Conservation (phyloP, 1,140 invertebrate genomes). For the Eupristina koningsbergeri region DNA sequence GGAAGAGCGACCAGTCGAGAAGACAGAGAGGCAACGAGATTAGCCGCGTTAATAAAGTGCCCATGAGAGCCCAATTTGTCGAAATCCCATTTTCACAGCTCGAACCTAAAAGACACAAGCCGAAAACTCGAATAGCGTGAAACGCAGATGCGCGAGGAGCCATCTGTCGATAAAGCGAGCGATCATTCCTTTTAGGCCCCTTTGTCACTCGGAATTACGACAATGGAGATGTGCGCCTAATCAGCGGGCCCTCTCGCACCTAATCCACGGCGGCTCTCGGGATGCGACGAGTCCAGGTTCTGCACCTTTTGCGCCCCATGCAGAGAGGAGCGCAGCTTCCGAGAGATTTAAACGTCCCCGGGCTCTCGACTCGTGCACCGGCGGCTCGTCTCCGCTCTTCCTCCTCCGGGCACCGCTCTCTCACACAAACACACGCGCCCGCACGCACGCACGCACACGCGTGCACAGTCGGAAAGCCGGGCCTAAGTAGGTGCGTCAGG, state of each 20-base stretch:
- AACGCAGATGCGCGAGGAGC: neutral
- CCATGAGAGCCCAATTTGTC: neutral
- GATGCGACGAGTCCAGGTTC: slow-evolving; percentile 15
- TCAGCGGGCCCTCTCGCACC: slow-evolving; percentile 46
- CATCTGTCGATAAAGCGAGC: slow-evolving; percentile 40
- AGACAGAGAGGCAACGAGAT: neutral
- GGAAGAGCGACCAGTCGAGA: neutral
- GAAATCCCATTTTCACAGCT: neutral
- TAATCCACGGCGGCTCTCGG: slow-evolving; percentile 35
- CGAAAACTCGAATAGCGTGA: neutral
- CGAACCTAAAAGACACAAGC: slow-evolving; percentile 11
- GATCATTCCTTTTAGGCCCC: neutral
- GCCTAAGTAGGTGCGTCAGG: slow-evolving; percentile 52
- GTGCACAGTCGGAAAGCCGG: slow-evolving; percentile 35
- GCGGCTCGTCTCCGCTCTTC: slow-evolving; percentile 54
- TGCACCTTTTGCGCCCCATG: neutral
- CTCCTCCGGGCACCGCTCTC: neutral
- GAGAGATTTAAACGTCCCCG: slow-evolving; percentile 56
- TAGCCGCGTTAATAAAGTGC: neutral
- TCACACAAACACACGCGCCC: neutral
- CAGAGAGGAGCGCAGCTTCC: neutral
- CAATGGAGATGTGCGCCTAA: slow-evolving; percentile 51
- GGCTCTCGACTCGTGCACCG: slow-evolving; percentile 63
- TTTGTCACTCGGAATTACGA: slow-evolving; percentile 27
- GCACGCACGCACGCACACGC: neutral